Evolutionary conservation across 1,140 invertebrate genomes (phyloP).

Genomic region (Procambarus clarkii): DNA sequence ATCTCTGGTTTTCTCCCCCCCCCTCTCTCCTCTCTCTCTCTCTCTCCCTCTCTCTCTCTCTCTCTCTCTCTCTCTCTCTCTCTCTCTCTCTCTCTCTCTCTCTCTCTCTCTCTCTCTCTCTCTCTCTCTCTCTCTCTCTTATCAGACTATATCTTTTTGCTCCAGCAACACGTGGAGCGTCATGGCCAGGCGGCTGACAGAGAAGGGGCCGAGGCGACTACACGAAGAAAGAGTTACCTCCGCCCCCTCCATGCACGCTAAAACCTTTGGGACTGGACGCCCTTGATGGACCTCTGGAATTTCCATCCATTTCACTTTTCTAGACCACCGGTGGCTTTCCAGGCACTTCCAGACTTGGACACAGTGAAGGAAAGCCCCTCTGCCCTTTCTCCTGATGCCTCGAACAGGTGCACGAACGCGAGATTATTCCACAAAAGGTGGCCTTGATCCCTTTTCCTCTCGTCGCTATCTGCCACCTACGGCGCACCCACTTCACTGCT

Average conservation of each 20-base stretch:
- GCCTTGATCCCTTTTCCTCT: not conserved
- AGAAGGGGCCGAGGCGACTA: too few species aligned
- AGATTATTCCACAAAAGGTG: too few species aligned
- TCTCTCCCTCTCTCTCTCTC: too few species aligned
- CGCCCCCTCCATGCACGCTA: not conserved
- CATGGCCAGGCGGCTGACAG: too few species aligned
- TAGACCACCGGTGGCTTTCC: not conserved
- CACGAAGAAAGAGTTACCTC: not conserved
- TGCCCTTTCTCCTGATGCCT: not conserved
- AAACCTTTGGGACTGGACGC: constrained; percentile 28
- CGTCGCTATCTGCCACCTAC: not conserved
- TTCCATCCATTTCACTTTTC: constrained; percentile 8
- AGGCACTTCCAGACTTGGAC: not conserved
- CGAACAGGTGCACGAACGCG: too few species aligned
- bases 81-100: constrained; percentile 1
- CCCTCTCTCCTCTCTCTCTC: too few species aligned
- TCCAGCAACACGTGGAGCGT: too few species aligned
- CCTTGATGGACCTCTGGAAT: constrained; percentile 44
- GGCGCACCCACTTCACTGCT: not conserved
- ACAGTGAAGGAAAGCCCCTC: not conserved
- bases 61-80: constrained; percentile 2
- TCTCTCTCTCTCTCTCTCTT: not conserved
- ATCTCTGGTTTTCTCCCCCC: too few species aligned
- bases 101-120: not conserved
- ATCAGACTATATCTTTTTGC: too few species aligned